Base-by-base conservation (phyloP, 2,113 vertebrate species). In the Dasyurus viverrinus region DNA sequence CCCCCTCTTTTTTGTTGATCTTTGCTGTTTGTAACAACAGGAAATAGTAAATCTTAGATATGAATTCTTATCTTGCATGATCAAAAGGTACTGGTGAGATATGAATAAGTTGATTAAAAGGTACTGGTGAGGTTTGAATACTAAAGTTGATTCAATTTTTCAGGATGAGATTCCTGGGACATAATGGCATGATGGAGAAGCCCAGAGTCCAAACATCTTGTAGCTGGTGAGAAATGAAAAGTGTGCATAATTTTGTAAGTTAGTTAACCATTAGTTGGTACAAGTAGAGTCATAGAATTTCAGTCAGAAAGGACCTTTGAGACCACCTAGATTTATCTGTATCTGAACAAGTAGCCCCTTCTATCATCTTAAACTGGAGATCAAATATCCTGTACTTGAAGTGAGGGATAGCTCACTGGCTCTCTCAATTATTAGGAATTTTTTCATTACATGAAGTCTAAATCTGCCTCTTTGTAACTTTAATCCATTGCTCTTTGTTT, bases 1-100 rank as follows among this genome's bases (percentile, higher is more conserved):
- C 22, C n/a, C 68, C 19, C 6, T 84, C 19, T 22, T 84, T 68
- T 12, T 76, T 84, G 1, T 23, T 42, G 19, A 22, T 84, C n/a
- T 42, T 84, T 84, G 16, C 68, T 84, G 19, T 76, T 76, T 76
- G 16, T 76, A 36, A 76, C 68, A 76, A 76, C 36, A 76, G 14
- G 36, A 3, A 76, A 3, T 30, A 91, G 27, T 26, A 68, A 27
- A 54, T 84, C 89, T 92, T 93, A 36, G 60, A 42, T 68, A 12
- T 60, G 27, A n/a, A 25, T 89, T 91, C 48, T 91, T 46, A 52
- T 91, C 92, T 95, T 94, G 57, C 48, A 89, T 68, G 36, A 91
- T 12, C 30, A n/a, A n/a, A n/a, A n/a, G n/a, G n/a, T n/a, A n/a
- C n/a, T n/a, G n/a, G n/a, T n/a, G n/a, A n/a, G n/a, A n/a, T n/a